Base-by-base conservation (phyloP, 2,113 vertebrate species). In the Turdus rufiventris region DNA sequence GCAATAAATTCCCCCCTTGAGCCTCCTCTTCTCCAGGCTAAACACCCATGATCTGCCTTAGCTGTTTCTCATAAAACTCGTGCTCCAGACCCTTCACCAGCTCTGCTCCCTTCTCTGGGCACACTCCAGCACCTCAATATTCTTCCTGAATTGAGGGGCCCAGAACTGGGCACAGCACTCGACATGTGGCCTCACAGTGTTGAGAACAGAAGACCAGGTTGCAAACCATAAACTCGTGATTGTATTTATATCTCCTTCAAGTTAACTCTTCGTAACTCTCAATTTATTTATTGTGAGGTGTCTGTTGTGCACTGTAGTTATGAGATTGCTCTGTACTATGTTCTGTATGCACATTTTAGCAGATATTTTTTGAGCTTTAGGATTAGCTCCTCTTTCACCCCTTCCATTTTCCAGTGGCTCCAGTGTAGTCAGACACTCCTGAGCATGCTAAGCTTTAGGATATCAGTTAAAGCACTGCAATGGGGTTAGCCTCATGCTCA, bases 131-230 rank as follows among this genome's bases (percentile, higher is more conserved):
- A 1, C 36, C 12, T 50, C 38, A 45, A 6, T 1, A 18, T 10
- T 12, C 23, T 36, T 73, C 10, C 40, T 20, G 19, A 51, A 29
- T 0, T 14, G 28, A n/a, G 33, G 14, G 13, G 3, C 28, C 60
- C 86, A 58, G 25, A 60, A 18, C 23, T 29, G 60, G 23, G 16
- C 21, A 15, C 31, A 68, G 62, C 3, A 6, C 10, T 43, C 0
- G 6, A 74, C 23, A 18, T 29, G 33, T 51, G 53, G 8, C 51
- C 51, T 38, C 60, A 45, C 60, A 20, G 5, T 8, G 36, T 5
- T 0, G 1, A 7, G 28, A 53, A 8, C 24, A 81, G 36, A 70
- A 42, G 23, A 61, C 34, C 45, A 79, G 18, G 9, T 62, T 77
- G 26, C 51, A 86, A 87, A 56, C 45, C 21, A 47, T 0, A 18